Base-by-base conservation (phyloP, 2,888 invertebrate species). In the Seira sanloemensis region DNA sequence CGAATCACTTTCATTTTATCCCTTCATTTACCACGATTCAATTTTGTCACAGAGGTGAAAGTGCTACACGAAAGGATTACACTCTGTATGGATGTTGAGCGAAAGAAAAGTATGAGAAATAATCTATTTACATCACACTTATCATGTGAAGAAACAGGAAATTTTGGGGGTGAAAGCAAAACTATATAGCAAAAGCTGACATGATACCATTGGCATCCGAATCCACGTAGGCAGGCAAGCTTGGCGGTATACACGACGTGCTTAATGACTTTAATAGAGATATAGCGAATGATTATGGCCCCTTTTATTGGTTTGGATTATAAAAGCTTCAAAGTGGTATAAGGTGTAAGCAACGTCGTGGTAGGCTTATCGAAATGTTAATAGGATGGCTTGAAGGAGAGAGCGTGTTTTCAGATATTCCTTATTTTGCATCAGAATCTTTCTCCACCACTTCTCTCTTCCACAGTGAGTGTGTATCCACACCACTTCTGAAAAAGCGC, bases 81-180 rank as follows among this genome's bases (percentile, higher is more conserved):
- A 62, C 76, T 81, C 76, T 58, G 18, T 58, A 18, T 12, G 58
- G n/a, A n/a, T 46, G 1, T n/a, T 12, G 76, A 27, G 65, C 37
- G 37, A 9, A 58, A 58, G 62, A 76, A 80, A 76, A 81, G 76
- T 76, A 81, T 65, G 76, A 76, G 81, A 66, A 83, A 77, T 77
- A 83, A 83, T 83, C 77, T 77, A 73, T 83, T 83, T 73, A 77
- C 72, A 83, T 83, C 77, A 73, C 75, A 58, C 9, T 58, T n/a
- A 58, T 58, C 58, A 18, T 58, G 16, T 58, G 9, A 58, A 58
- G 58, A 58, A 58, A 58, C 58, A 58, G 58, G 58, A 58, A 58
- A 58, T 58, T 58, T 58, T 5, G 9, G 58, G 58, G n/a, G 58
- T 58, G 58, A 12, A n/a, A 58, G 58, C n/a, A n/a, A 58, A 58